Percentiles rank a stretch among this genome's conserved stretches.
These are phyloP conservation scores for Venturia canescens DNA, from an alignment of 1,140 invertebrate species.

Conservation along the genomic window DNA sequence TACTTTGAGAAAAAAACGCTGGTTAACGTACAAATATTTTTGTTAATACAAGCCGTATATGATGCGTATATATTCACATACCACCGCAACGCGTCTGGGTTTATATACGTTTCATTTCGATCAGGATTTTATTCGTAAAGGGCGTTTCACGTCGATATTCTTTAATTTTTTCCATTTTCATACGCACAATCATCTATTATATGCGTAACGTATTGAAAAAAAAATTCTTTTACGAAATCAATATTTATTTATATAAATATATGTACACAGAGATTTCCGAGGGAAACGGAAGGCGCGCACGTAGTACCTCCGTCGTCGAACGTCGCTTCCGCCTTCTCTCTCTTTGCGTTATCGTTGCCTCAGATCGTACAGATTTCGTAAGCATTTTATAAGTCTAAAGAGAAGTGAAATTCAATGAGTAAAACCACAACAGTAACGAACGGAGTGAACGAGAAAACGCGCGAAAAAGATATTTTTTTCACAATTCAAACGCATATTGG, in stretches of 20 bases:
- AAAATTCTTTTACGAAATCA: too few species aligned
- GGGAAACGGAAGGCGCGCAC: slow-evolving; percentile 40
- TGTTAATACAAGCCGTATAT: slow-evolving; percentile 56
- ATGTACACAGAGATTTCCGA: background rate
- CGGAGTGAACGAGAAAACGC: too few species aligned
- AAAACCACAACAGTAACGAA: too few species aligned
- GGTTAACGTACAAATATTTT: slow-evolving; percentile 52
- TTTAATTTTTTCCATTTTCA: too few species aligned
- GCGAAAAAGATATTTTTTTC: slow-evolving; percentile 38
- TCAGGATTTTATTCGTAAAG: slow-evolving; percentile 50
- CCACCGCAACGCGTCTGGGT: slow-evolving; percentile 54
- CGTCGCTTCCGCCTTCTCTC: slow-evolving; percentile 57
- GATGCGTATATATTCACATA: background rate
- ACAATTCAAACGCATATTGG: slow-evolving; percentile 8
- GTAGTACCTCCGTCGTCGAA: slow-evolving; percentile 46
- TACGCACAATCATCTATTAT: too few species aligned
- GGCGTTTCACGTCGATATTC: too few species aligned
- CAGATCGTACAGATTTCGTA: slow-evolving; percentile 37
- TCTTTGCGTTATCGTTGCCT: slow-evolving; percentile 54
- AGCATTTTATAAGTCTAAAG: slow-evolving; percentile 43
- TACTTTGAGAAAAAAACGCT: slow-evolving; percentile 64
- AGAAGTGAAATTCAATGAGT: slow-evolving; percentile 29
- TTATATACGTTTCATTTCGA: slow-evolving; percentile 65
- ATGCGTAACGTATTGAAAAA: too few species aligned
- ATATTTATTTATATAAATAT: slow-evolving; percentile 16